These are phyloP conservation scores for Loriculus beryllinus DNA, from an alignment of 2,797 vertebrate species.

Conservation along the genomic window DNA sequence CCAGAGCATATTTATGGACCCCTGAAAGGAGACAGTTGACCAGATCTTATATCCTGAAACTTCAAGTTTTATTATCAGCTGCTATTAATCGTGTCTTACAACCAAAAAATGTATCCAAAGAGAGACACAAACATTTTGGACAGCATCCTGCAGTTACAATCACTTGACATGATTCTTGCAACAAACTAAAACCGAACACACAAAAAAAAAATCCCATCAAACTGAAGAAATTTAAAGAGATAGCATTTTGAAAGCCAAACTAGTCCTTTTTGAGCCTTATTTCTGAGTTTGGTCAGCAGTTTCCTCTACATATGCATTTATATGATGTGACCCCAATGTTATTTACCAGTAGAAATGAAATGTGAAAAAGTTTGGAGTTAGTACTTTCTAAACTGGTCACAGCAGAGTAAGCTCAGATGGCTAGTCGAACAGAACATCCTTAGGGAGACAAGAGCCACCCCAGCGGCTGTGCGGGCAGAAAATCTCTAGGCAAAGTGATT, in stretches of 20 bases:
- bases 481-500: conserved; percentile 57
- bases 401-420: conserved; percentile 41
- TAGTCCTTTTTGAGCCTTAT: not conserved
- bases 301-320: not conserved
- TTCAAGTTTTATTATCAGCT: not conserved
- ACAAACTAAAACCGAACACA: not conserved
- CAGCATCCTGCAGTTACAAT: not conserved
- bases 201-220: not conserved
- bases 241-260: not conserved
- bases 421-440: not conserved
- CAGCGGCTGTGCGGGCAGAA: conserved; percentile 14
- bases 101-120: not conserved
- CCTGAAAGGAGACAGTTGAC: not conserved
- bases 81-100: not conserved
- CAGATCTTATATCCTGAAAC: not conserved
- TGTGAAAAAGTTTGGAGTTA: not conserved
- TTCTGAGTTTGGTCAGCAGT: not conserved
- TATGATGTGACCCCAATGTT: not conserved
- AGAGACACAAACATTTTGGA: not conserved
- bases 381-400: not conserved
- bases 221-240: not conserved
- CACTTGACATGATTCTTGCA: not conserved
- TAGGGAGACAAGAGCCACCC: conserved; percentile 3
- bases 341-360: not conserved
- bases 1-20: not conserved